These are phyloP conservation scores for Pycnomerus fuliginosus DNA, from an alignment of 2,888 invertebrate genomes.

Conservation along the genomic window DNA sequence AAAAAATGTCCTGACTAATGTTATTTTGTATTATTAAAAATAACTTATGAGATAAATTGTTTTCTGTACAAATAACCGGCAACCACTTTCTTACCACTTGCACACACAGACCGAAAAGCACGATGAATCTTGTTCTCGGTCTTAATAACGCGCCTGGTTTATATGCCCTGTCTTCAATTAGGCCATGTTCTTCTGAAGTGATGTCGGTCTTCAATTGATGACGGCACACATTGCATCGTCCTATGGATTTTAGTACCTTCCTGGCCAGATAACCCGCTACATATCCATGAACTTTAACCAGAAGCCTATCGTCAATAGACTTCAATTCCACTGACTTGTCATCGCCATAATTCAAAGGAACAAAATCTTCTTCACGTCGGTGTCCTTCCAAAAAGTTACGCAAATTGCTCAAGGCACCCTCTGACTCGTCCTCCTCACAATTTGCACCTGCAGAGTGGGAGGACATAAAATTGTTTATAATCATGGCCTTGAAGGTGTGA, in stretches of 20 bases:
- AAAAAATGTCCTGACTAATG: not conserved
- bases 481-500: slow-evolving; percentile 14
- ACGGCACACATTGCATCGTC: not conserved
- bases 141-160: not conserved
- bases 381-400: not conserved
- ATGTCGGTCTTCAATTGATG: not conserved
- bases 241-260: not conserved
- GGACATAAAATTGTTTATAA: slow-evolving; percentile 23
- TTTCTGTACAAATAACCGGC: not conserved
- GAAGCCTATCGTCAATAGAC: not conserved
- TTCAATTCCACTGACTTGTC: not conserved
- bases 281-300: not conserved
- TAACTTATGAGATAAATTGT: not conserved
- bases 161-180: not conserved
- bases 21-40: not conserved
- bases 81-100: not conserved
- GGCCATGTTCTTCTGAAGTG: not conserved
- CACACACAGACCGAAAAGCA: not conserved
- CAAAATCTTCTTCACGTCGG: not conserved
- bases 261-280: not conserved
- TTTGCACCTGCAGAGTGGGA: slow-evolving; percentile 17
- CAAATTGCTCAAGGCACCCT: slow-evolving; percentile 12
- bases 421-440: slow-evolving; percentile 18
- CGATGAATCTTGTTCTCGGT: not conserved
- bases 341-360: not conserved